phyloP scores from a whole-genome alignment of 2,797 vertebrate species.

The Oryzias dopingdopingensis region DNA sequence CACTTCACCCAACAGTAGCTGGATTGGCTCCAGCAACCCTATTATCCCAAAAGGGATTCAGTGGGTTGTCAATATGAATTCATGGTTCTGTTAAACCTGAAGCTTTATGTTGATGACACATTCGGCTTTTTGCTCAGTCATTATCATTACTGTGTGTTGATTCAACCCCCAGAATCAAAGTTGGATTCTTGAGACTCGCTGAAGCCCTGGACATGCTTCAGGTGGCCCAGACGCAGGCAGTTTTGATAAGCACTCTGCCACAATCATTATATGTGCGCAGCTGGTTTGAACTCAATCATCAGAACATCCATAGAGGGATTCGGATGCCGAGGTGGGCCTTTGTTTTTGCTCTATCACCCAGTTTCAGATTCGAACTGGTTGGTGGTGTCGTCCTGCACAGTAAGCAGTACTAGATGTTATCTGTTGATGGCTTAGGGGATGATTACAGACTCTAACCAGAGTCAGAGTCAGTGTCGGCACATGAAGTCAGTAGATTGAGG shows the following conservation, averaged over 20 bases:
- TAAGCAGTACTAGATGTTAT: conserved; percentile 43
- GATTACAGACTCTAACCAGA: conserved; percentile 44
- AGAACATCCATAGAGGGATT: conserved; percentile 51
- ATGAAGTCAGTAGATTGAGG: conserved; percentile 24
- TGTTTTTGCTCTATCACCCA: conserved; percentile 53
- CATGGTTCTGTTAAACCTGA: background rate
- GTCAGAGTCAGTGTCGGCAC: conserved; percentile 22
- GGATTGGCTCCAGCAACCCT: too few species aligned
- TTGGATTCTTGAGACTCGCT: conserved; percentile 15
- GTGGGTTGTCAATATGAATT: too few species aligned
- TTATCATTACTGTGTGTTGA: conserved; percentile 14
- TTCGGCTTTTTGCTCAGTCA: conserved; percentile 1
- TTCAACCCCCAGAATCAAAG: conserved; percentile 7
- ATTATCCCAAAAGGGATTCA: too few species aligned
- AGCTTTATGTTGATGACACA: background rate
- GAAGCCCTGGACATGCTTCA: conserved; percentile 35
- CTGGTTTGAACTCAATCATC: conserved; percentile 59
- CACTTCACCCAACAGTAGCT: too few species aligned
- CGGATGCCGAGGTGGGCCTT: conserved; percentile 46
- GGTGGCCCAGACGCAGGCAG: conserved; percentile 30
- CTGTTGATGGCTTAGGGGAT: conserved; percentile 52
- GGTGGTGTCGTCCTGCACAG: conserved; percentile 40
- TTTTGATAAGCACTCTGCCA: conserved; percentile 52
- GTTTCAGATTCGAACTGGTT: conserved; percentile 48
- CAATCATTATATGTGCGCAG: conserved; percentile 52